Base-by-base conservation (phyloP, 1,140 invertebrate species). In the Bombus superbus region DNA sequence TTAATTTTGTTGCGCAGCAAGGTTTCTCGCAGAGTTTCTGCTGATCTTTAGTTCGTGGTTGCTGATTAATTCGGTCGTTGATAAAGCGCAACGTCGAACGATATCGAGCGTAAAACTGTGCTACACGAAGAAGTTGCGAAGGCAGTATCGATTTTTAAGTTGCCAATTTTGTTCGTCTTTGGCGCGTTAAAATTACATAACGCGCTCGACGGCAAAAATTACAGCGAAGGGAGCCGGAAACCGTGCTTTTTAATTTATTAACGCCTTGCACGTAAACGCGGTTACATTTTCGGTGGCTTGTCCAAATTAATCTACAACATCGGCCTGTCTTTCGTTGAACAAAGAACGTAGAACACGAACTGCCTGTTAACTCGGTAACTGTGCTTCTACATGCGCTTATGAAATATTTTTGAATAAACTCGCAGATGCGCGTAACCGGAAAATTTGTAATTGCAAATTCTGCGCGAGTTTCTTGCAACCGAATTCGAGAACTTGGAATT, bases 271-370 rank as follows among this genome's bases (percentile, higher is more conserved):
- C 32, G 59, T 53, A 77, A 77, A 83, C 73, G 40, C 10, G 35
- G 35, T 32, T n/a, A 42, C 40, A 35, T 77, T 76, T 77, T 53
- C 81, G 44, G 25, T 73, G 25, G 53, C 59, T 53, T n/a, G 81
- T 32, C 25, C n/a, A 76, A 76, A 83, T 66, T 83, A 83, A 83
- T 83, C 62, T 75, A 28, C 59, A 82, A 74, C 42, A 73, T 76
- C 32, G 68, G 35, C 40, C 35, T n/a, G 38, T 42, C 25, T 38
- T 72, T 59, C 38, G 38, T 44, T 40, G 38, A 32, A 35, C 38
- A 72, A 57, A 57, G 28, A 72, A 32, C 68, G 35, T 9, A 8
- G 28, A 28, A 25, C 32, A 9, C 25, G 28, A 75, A 22, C 13
- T 28, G 1, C 25, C 28, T n/a, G 75, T 62, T 77, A 40, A 28